These are phyloP conservation scores for Operophtera brumata DNA, from an alignment of 2,888 invertebrate genomes.

Conservation along the genomic window DNA sequence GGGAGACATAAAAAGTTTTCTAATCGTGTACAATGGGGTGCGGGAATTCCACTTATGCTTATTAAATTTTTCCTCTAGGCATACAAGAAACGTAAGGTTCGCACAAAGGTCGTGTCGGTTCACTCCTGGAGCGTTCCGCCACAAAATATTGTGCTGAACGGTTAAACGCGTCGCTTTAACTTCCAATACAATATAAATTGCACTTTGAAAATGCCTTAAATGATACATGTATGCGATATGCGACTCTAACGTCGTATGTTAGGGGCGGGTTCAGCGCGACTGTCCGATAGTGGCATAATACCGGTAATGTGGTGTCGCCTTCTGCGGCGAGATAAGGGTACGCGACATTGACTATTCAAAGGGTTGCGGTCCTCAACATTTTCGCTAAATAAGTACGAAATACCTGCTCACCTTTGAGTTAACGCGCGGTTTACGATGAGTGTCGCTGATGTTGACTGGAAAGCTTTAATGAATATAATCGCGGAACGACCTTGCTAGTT, in stretches of 20 bases:
- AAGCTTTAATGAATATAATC: slow-evolving; percentile 39
- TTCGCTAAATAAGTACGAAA: slow-evolving; percentile 77
- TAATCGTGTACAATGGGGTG: slow-evolving; percentile 51
- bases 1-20: slow-evolving; percentile 43
- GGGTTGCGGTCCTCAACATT: slow-evolving; percentile 80
- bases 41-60: slow-evolving; percentile 58
- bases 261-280: slow-evolving; percentile 54
- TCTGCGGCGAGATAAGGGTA: slow-evolving; percentile 80
- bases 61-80: slow-evolving; percentile 53
- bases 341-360: slow-evolving; percentile 81
- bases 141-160: slow-evolving; percentile 72
- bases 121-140: slow-evolving; percentile 63
- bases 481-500: background rate
- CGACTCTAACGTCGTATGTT: slow-evolving; percentile 56
- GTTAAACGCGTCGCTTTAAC: slow-evolving; percentile 67
- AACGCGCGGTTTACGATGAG: slow-evolving; percentile 48
- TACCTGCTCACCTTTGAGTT: slow-evolving; percentile 62
- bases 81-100: slow-evolving; percentile 60
- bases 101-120: slow-evolving; percentile 55
- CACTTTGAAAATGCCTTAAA: slow-evolving; percentile 76
- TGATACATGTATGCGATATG: slow-evolving; percentile 61
- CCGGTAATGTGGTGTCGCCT: slow-evolving; percentile 80
- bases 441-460: slow-evolving; percentile 1
- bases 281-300: slow-evolving; percentile 64
- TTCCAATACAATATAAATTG: slow-evolving; percentile 81